phyloP scores from a whole-genome alignment of 1,140 invertebrate species.

The Atopsyche davidsoni region DNA sequence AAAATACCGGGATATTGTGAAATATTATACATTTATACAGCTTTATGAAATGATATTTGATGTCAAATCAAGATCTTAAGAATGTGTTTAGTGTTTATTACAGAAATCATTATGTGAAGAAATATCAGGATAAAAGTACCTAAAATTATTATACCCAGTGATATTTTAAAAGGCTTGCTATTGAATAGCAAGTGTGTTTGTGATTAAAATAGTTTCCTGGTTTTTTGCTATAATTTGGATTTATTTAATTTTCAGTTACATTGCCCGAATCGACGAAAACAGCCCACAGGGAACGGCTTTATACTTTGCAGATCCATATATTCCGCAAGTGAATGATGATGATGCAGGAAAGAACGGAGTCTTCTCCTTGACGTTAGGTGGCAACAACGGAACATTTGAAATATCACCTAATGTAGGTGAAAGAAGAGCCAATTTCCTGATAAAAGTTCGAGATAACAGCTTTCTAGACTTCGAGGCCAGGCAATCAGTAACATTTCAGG shows the following conservation, averaged over 20 bases:
- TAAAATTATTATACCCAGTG: too few species aligned
- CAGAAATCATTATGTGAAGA: too few species aligned
- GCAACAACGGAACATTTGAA: conserved; percentile 83
- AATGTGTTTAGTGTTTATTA: too few species aligned
- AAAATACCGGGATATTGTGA: too few species aligned
- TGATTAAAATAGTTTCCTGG: neutral
- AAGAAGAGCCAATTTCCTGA: conserved; percentile 69
- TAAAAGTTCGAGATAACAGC: conserved; percentile 75
- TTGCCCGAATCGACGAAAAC: conserved; percentile 74
- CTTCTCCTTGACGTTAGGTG: conserved; percentile 69
- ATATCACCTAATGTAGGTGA: conserved; percentile 83
- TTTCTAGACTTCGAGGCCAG: conserved; percentile 77
- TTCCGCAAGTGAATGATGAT: conserved; percentile 66
- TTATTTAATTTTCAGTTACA: conserved; percentile 55
- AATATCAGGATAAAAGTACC: too few species aligned
- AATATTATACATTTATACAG: too few species aligned
- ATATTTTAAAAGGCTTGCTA: too few species aligned
- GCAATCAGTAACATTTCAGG: conserved; percentile 64
- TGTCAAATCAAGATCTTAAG: too few species aligned
- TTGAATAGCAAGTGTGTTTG: too few species aligned
- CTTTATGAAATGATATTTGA: too few species aligned
- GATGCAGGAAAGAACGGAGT: conserved; percentile 77
- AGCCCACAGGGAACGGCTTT: conserved; percentile 70
- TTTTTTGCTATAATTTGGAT: too few species aligned
- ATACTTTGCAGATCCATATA: conserved; percentile 62